Conservation (phyloP, 2,797 vertebrate genomes). For the Parambassis ranga region DNA sequence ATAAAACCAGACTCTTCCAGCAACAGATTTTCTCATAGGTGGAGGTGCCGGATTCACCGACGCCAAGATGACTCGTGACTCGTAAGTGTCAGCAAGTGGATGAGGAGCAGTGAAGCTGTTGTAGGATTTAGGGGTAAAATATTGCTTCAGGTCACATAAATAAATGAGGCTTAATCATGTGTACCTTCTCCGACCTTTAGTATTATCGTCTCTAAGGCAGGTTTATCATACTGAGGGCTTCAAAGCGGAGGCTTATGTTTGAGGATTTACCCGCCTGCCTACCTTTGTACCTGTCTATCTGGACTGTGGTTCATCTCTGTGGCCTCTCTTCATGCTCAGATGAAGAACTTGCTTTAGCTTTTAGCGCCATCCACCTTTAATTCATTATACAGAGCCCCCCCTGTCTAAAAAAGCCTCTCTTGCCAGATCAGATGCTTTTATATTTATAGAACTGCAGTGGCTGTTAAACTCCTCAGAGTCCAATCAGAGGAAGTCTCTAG, state of each 20-base stretch:
- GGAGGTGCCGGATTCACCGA: conserved; percentile 39
- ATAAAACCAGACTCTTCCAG: background rate
- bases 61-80: conserved; percentile 70
- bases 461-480: conserved; percentile 18
- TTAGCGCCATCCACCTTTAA: conserved; percentile 33
- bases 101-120: background rate
- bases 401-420: conserved; percentile 11
- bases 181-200: background rate
- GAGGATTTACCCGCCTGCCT: background rate
- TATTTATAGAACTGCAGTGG: conserved; percentile 53
- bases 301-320: background rate
- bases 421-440: conserved; percentile 7
- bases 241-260: background rate
- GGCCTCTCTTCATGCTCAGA: background rate
- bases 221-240: background rate
- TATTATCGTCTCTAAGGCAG: conserved; percentile 1
- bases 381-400: conserved; percentile 45
- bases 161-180: background rate
- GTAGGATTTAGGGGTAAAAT: background rate
- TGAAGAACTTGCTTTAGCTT: conserved; percentile 23
- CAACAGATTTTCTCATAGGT: conserved; percentile 10
- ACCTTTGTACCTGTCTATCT: background rate
- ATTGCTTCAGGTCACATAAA: background rate
- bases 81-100: conserved; percentile 58
- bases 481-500: conserved; percentile 24